Evolutionary conservation across 2,888 invertebrate species (phyloP).

Genomic region (Aquatica leii): DNA sequence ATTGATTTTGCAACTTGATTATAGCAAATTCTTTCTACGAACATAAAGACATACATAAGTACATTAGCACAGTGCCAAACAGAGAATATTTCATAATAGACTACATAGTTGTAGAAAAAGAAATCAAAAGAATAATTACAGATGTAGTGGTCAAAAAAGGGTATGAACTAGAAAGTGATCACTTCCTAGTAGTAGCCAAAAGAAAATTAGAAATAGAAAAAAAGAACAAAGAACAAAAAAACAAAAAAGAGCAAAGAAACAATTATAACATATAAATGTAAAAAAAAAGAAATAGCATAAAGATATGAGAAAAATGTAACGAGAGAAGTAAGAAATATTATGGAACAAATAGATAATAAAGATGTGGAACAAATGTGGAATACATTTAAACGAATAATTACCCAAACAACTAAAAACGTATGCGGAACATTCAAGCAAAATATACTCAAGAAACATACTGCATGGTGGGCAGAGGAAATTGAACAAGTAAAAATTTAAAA

Average conservation of each 20-base stretch:
- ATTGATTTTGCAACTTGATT: too few species aligned
- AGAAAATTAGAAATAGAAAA: slow-evolving; percentile 4
- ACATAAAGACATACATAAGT: too few species aligned
- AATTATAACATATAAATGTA: neutral
- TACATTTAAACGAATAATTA: slow-evolving; percentile 8
- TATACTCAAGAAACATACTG: slow-evolving; percentile 3
- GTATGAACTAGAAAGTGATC: slow-evolving; percentile 14
- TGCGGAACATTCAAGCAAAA: slow-evolving; percentile 19
- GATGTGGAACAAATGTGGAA: too few species aligned
- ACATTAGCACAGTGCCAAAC: neutral
- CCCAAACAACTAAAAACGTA: slow-evolving; percentile 13
- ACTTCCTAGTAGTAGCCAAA: too few species aligned
- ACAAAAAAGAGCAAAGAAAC: slow-evolving; percentile 4
- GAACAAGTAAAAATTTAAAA: neutral
- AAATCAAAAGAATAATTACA: slow-evolving; percentile 6
- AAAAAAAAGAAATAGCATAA: too few species aligned
- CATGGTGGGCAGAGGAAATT: neutral
- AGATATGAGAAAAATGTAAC: slow-evolving; percentile 15
- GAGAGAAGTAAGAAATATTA: slow-evolving; percentile 6
- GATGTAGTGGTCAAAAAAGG: too few species aligned
- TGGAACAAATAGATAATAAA: slow-evolving; percentile 16
- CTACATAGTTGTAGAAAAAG: slow-evolving; percentile 4
- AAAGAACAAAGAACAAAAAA: slow-evolving; percentile 3
- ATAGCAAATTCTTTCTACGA: too few species aligned
- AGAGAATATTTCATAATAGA: slow-evolving; percentile 3